Base-by-base conservation (phyloP, 1,140 invertebrate species). In the Aricia agestis region DNA sequence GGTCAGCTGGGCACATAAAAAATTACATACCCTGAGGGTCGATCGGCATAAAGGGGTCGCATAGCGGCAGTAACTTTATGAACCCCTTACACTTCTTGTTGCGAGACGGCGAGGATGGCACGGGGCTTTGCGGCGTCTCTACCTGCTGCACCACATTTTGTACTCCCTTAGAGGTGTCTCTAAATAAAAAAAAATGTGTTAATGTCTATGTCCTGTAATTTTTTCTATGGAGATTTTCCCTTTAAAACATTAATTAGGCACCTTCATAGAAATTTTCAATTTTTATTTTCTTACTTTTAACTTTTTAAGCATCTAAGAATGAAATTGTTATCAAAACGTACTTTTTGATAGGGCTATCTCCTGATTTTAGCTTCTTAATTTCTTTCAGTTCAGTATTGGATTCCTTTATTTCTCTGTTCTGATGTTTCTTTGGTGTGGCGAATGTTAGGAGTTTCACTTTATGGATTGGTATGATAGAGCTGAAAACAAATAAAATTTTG, bases 1-100 rank as follows among this genome's bases (percentile, higher is more conserved):
- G n/a, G n/a, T n/a, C n/a, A n/a, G n/a, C n/a, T n/a, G n/a, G n/a
- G n/a, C n/a, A n/a, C n/a, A n/a, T n/a, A n/a, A n/a, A n/a, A n/a
- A n/a, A n/a, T n/a, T n/a, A n/a, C n/a, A 77, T 77, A 87, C 87
- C 86, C 68, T 89, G 86, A 17, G 84, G 86, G 69, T 90, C 88
- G 58, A 90, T 89, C 0, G 88, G 79, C 41, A 80, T 69, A 41
- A 83, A 84, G 0, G 82, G 86, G 57, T 90, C 82, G 63, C 79
- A 86, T n/a, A 84, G 77, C 1, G 73, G 65, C 5, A 79, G 81
- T 65, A 85, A 45, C 25, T 52, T 71, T 0, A 63, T 63, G 10
- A 82, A 76, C 17, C 80, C 76, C 41, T 77, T 80, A 69, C 82
- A 83, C 76, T 84, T 84, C 65, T 78, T 81, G n/a, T 76, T 69